Conservation (phyloP, 2,113 vertebrate species). For the Nerophis lumbriciformis region DNA sequence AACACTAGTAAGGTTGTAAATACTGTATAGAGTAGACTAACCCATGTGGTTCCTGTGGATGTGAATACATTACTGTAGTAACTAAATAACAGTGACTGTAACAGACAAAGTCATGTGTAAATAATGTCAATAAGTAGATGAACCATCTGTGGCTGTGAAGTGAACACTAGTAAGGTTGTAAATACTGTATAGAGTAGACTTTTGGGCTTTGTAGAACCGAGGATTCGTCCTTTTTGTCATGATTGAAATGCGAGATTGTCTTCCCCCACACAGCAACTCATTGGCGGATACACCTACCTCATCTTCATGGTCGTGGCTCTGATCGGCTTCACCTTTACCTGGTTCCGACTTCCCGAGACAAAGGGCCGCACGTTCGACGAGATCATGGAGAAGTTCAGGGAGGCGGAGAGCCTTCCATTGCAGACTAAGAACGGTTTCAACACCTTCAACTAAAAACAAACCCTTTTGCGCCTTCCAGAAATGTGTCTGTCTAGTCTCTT, state of each 20-base stretch:
- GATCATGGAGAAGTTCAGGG: slow-evolving; percentile 72
- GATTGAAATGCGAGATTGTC: neutral
- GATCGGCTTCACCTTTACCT: slow-evolving; percentile 62
- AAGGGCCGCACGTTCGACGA: slow-evolving; percentile 74
- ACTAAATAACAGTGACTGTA: no score
- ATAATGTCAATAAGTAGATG: no score
- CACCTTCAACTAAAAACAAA: slow-evolving; percentile 62
- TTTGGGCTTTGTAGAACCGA: no score
- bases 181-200: no score
- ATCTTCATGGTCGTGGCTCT: slow-evolving; percentile 66
- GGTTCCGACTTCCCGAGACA: slow-evolving; percentile 71
- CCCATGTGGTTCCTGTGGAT: no score
- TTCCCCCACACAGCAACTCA: slow-evolving; percentile 59
- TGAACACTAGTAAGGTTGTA: no score
- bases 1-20: no score
- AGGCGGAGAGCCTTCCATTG: slow-evolving; percentile 64
- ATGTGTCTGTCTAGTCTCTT: neutral
- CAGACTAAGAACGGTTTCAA: slow-evolving; percentile 66
- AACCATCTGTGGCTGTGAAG: no score
- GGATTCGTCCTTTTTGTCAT: neutral
- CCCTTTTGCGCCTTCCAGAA: neutral
- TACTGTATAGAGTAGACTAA: no score
- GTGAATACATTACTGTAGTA: no score
- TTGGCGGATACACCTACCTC: slow-evolving; percentile 70
- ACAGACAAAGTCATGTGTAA: no score